Evolutionary conservation across 2,888 invertebrate species (phyloP).

Genomic region (Leptopilina syphax): DNA sequence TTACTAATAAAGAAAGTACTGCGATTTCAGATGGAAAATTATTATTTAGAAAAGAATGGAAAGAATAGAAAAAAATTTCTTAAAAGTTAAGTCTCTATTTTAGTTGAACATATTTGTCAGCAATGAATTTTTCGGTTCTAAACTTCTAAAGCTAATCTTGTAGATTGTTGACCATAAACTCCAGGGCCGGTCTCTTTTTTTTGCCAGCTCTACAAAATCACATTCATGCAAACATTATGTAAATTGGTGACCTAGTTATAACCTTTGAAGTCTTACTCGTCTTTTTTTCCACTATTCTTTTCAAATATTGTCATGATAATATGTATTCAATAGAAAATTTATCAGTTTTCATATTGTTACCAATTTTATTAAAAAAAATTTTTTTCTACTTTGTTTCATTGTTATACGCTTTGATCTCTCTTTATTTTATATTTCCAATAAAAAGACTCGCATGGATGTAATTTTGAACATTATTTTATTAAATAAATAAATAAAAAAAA

Average conservation of each 20-base stretch:
- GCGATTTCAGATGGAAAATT: neutral
- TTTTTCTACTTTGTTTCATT: neutral
- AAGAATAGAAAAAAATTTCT: neutral
- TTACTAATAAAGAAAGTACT: too few species aligned
- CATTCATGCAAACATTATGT: conserved; percentile 17
- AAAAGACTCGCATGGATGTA: too few species aligned
- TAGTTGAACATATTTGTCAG: neutral
- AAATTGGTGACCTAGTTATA: neutral
- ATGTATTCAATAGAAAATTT: neutral
- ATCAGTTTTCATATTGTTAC: neutral
- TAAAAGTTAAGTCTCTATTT: neutral
- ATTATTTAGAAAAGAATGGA: neutral
- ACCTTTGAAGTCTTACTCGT: neutral
- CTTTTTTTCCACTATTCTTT: neutral
- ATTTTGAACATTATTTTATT: too few species aligned
- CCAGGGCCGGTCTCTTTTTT: neutral
- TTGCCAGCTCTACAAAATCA: neutral
- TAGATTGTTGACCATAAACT: conserved; percentile 10
- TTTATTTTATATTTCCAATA: too few species aligned
- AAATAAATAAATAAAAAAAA: too few species aligned
- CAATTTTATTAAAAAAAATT: too few species aligned
- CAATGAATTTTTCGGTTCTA: conserved; percentile 12
- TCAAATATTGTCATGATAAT: conserved; percentile 5
- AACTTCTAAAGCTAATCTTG: conserved; percentile 20
- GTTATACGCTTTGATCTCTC: too few species aligned